Evolutionary conservation across 2,797 vertebrate genomes (phyloP).

Genomic region (Sebastes melanostomus): DNA sequence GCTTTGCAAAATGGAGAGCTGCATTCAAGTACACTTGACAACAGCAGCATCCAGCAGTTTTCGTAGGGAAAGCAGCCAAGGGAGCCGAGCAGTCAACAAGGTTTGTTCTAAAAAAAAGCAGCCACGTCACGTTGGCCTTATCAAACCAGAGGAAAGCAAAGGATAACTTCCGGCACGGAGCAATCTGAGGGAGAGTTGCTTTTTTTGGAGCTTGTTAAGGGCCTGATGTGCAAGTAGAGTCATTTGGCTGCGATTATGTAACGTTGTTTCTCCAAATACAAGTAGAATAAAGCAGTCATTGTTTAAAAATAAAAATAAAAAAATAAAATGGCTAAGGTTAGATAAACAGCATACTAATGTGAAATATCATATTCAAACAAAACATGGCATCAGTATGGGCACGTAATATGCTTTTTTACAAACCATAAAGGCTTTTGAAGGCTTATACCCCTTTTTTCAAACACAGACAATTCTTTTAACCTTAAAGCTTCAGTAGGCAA

Average conservation of each 20-base stretch:
- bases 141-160: slow-evolving; percentile 33
- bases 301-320: slow-evolving; percentile 42
- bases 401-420: neutral
- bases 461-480: neutral
- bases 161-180: slow-evolving; percentile 6
- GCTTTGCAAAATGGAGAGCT: slow-evolving; percentile 43
- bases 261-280: slow-evolving; percentile 32
- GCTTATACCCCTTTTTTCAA: neutral
- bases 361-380: neutral
- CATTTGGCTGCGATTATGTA: slow-evolving; percentile 42
- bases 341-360: neutral
- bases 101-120: slow-evolving; percentile 24
- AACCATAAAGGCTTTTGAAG: neutral
- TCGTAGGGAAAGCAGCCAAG: slow-evolving; percentile 23
- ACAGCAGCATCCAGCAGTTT: slow-evolving; percentile 22
- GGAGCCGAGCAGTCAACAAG: neutral
- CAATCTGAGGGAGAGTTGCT: slow-evolving; percentile 1
- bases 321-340: neutral
- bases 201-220: slow-evolving; percentile 21
- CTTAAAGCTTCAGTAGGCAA: neutral
- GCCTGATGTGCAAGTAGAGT: slow-evolving; percentile 4
- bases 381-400: neutral
- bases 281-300: slow-evolving; percentile 16
- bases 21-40: slow-evolving; percentile 54
- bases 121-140: slow-evolving; percentile 15